phyloP scores from a whole-genome alignment of 2,888 invertebrate species.

The Penaeus monodon region DNA sequence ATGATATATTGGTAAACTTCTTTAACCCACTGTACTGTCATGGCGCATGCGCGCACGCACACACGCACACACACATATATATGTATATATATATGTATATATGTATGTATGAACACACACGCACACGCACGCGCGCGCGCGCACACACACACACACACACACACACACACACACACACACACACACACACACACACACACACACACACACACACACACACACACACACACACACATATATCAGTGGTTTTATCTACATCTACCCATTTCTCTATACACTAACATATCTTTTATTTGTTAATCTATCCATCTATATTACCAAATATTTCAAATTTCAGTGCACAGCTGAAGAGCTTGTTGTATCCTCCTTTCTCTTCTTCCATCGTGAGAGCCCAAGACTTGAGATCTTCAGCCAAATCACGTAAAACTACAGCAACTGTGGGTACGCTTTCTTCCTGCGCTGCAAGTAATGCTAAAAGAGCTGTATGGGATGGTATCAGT shows the following conservation, averaged over 20 bases:
- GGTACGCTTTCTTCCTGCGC: constrained; percentile 11
- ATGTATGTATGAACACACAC: background rate
- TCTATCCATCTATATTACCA: too few species aligned
- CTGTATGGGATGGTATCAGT: constrained; percentile 21
- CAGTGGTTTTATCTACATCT: too few species aligned
- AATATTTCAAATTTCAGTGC: too few species aligned
- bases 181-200: background rate
- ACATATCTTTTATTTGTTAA: too few species aligned
- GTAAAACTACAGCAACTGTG: constrained; percentile 10
- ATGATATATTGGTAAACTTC: too few species aligned
- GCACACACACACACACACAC: background rate
- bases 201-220: background rate
- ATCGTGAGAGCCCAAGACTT: constrained; percentile 27
- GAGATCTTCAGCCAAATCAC: constrained; percentile 3
- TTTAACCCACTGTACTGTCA: too few species aligned
- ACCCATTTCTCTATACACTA: too few species aligned
- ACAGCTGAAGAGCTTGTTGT: background rate
- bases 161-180: background rate
- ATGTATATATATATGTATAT: too few species aligned
- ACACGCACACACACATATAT: too few species aligned
- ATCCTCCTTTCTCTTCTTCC: constrained; percentile 28
- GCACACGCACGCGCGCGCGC: background rate
- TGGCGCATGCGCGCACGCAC: too few species aligned
- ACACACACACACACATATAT: background rate
- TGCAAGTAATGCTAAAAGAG: constrained; percentile 26